Evolutionary conservation across 2,797 vertebrate species (phyloP), one percentile per base, ranked within the genome.

Genomic region (Scleropages formosus): DNA sequence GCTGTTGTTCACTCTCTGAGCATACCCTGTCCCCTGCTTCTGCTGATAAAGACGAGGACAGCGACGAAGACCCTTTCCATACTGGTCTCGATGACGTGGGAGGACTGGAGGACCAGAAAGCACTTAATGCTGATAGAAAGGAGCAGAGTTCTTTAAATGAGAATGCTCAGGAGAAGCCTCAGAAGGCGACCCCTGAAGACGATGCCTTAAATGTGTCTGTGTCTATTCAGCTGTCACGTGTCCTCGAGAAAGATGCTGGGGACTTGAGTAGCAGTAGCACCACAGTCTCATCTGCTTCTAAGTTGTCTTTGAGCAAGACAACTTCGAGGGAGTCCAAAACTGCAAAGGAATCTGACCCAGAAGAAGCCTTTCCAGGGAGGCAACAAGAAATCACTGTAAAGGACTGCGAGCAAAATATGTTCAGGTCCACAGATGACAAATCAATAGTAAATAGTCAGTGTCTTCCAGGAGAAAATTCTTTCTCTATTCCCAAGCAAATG

Each of bases 281-380:
- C n/a, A n/a, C n/a, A n/a, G n/a, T 82, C n/a, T 88, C 89, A 4
- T 89, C 88, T 0, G 80, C 81, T n/a, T 90, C 88, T 0, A 83
- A 82, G 56, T 85, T 64, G 44, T 89, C 86, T 67, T 82, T 84
- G 46, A 90, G 80, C 72, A 84, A 80, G n/a, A 78, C 78, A 0
- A 81, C 80, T 78, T 78, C 80, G 60, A 78, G 78, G n/a, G 72
- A 77, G n/a, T 70, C 70, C 0, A 82, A 68, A 77, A 83, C 61
- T 22, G 74, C 46, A 0, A 68, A 82, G 0, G 80, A 63, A 31
- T 76, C 0, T 79, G 81, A 0, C 8, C 74, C 49, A 44, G 4
- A 3, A 49, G 51, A 20, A 74, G 18, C 10, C 1, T 67, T 46
- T 68, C 73, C 53, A 1, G 58, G 51, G 1, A 49, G 0, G 73